These are phyloP conservation scores for Nymphalis io DNA, from an alignment of 1,140 invertebrate genomes.

Conservation along the genomic window DNA sequence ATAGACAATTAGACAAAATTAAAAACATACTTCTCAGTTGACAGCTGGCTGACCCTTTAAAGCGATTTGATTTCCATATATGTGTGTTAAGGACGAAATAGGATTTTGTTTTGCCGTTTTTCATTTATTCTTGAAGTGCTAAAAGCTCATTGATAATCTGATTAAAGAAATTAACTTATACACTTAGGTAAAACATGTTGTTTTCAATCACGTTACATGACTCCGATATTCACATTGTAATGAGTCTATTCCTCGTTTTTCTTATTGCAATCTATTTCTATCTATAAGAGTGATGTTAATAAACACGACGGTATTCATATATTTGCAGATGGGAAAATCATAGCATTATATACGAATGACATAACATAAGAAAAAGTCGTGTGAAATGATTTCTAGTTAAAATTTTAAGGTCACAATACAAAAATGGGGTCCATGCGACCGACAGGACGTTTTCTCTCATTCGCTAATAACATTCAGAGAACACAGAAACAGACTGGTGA, in stretches of 20 bases:
- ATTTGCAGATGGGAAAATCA: slow-evolving; percentile 54
- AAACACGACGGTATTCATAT: slow-evolving; percentile 49
- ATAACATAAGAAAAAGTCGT: slow-evolving; percentile 38
- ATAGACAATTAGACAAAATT: slow-evolving; percentile 5
- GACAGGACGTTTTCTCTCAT: slow-evolving; percentile 74
- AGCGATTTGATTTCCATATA: slow-evolving; percentile 19
- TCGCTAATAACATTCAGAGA: slow-evolving; percentile 77
- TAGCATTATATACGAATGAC: slow-evolving; percentile 43
- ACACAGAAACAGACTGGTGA: slow-evolving; percentile 75
- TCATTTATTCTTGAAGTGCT: slow-evolving; percentile 12
- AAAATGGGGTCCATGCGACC: slow-evolving; percentile 79
- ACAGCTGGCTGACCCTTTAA: slow-evolving; percentile 31
- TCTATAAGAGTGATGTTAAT: slow-evolving; percentile 46
- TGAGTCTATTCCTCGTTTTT: slow-evolving; percentile 43
- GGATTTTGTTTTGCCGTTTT: slow-evolving; percentile 8
- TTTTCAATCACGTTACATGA: slow-evolving; percentile 22
- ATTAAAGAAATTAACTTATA: slow-evolving; percentile 1
- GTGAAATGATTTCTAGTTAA: slow-evolving; percentile 58
- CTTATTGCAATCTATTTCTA: slow-evolving; percentile 67
- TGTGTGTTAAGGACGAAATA: not conserved
- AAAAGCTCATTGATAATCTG: slow-evolving; percentile 14
- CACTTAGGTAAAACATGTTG: not conserved
- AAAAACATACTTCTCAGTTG: slow-evolving; percentile 9
- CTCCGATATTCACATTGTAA: slow-evolving; percentile 25
- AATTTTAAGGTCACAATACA: slow-evolving; percentile 41